Percentiles rank a stretch among this genome's conserved stretches.
These are phyloP conservation scores for Lasaia peninsularis DNA, from an alignment of 1,140 invertebrate genomes.

Conservation along the genomic window DNA sequence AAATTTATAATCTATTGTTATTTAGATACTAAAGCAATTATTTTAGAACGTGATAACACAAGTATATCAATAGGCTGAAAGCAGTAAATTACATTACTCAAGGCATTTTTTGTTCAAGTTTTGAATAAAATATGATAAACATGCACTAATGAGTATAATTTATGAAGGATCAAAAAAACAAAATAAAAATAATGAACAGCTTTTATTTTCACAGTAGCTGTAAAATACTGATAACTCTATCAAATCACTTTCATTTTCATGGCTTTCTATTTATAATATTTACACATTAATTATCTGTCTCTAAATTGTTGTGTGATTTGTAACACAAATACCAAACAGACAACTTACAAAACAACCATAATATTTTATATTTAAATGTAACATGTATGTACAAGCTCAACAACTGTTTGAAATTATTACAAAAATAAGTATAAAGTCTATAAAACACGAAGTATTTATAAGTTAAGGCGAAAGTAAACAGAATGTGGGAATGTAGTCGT, in stretches of 20 bases:
- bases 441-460: conserved; percentile 45
- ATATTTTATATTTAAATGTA: conserved; percentile 46
- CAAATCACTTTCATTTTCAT: background rate
- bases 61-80: too few relatives aligned
- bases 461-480: conserved; percentile 40
- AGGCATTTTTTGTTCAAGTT: too few relatives aligned
- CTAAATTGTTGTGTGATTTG: conserved; percentile 42
- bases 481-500: conserved; percentile 54
- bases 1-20: too few relatives aligned
- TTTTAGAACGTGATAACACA: too few relatives aligned
- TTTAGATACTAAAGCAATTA: too few relatives aligned
- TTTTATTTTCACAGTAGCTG: conserved; percentile 13
- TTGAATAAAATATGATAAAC: background rate
- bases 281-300: conserved; percentile 12
- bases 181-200: conserved; percentile 2
- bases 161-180: background rate
- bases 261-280: conserved; percentile 13
- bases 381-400: conserved; percentile 58
- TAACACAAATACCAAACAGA: conserved; percentile 45
- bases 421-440: conserved; percentile 64
- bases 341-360: conserved; percentile 43
- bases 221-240: conserved; percentile 6
- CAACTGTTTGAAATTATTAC: conserved; percentile 39
- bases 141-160: background rate
- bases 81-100: too few relatives aligned